A percentile compares a stretch with the other conserved stretches of the same genome.
Conservation (phyloP, 2,113 vertebrate species). For the Alethe diademata region DNA sequence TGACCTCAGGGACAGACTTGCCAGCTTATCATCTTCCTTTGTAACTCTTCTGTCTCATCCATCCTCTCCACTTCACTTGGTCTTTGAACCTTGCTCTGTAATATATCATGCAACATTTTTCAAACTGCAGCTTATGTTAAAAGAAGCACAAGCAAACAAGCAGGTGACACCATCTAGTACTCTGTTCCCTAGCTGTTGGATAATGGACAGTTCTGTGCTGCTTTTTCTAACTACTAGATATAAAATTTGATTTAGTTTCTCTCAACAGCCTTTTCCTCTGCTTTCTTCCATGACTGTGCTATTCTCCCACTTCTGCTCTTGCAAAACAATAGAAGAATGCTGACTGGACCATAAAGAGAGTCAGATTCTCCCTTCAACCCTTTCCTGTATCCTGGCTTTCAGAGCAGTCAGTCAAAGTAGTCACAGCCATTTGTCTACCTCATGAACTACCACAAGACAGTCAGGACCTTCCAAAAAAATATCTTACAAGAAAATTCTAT, state of each 20-base stretch:
- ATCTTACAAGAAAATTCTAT: background rate
- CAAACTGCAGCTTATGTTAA: background rate
- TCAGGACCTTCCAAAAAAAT: background rate
- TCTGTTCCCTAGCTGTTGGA: background rate
- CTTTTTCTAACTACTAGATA: background rate
- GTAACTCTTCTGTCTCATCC: background rate
- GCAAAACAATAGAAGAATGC: background rate
- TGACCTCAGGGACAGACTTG: background rate
- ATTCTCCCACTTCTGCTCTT: background rate
- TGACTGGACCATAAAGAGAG: background rate
- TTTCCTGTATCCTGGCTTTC: background rate
- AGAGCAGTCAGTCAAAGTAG: background rate
- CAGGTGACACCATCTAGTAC: rapidly evolving
- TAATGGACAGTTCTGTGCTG: background rate
- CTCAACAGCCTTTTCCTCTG: background rate
- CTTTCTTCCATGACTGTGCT: background rate
- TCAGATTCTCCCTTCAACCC: background rate
- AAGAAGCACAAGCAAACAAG: background rate
- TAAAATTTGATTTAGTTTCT: background rate
- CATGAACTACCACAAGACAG: background rate
- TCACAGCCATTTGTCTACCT: background rate
- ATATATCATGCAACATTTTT: background rate
- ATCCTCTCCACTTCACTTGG: background rate
- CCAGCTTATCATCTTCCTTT: background rate
- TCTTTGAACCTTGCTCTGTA: background rate